Evolutionary conservation across 2,888 invertebrate species (phyloP).

Genomic region (Folsomia manolachei): DNA sequence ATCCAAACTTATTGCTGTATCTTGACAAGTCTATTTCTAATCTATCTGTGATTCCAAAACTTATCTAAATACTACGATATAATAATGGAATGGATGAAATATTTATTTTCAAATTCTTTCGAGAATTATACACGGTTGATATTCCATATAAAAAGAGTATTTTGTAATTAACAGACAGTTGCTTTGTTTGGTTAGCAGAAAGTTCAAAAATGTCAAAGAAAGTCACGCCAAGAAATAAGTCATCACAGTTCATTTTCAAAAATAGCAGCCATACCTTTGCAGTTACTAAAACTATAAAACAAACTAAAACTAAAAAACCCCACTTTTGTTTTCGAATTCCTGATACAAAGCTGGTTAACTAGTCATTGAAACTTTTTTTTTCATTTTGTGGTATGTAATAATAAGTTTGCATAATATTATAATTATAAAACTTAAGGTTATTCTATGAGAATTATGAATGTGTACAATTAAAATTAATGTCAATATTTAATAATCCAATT

Average conservation of each 20-base stretch:
- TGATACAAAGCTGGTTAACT: neutral
- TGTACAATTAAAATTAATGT: conserved; percentile 8
- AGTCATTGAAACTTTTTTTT: conserved; percentile 2
- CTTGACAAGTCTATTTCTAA: neutral
- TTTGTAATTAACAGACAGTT: neutral
- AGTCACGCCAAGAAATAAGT: neutral
- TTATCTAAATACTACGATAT: neutral
- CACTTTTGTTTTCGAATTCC: conserved; percentile 17
- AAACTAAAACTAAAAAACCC: conserved; percentile 6
- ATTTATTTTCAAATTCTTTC: neutral
- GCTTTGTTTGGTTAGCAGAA: neutral
- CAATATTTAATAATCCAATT: neutral
- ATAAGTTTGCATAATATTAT: conserved; percentile 27
- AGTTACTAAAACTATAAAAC: no score
- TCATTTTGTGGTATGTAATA: conserved; percentile 23
- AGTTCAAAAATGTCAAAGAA: neutral
- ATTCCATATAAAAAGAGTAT: neutral
- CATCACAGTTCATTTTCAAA: neutral
- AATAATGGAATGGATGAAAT: neutral
- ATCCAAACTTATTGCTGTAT: no score
- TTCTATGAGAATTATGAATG: conserved; percentile 4
- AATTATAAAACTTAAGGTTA: conserved; percentile 12
- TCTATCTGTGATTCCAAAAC: neutral
- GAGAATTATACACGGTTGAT: neutral
- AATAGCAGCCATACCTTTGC: neutral